phyloP scores from a whole-genome alignment of 1,140 invertebrate species.

The Argopecten irradians region DNA sequence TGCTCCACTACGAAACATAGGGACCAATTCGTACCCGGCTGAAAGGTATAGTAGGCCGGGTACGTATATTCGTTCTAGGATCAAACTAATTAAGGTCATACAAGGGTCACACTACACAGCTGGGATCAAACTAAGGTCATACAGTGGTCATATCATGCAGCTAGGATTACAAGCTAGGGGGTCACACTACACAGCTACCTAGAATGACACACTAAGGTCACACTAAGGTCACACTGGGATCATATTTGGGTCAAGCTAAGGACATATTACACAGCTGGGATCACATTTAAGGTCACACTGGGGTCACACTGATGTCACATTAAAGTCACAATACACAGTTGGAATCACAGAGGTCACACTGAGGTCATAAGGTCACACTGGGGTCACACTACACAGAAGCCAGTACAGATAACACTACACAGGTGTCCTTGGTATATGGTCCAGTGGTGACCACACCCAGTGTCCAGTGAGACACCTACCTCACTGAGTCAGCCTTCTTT shows the following conservation, averaged over 20 bases:
- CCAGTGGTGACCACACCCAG: not conserved
- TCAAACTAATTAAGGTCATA: not conserved
- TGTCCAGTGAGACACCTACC: constrained; percentile 55
- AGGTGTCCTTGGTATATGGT: not conserved
- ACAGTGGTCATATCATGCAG: not conserved
- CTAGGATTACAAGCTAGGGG: not conserved
- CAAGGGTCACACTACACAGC: not conserved
- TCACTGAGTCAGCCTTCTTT: constrained; percentile 74
- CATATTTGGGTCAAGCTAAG: not conserved
- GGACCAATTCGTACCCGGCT: no score
- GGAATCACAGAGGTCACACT: not conserved
- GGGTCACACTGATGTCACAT: not conserved
- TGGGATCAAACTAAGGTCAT: not conserved
- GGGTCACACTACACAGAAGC: not conserved
- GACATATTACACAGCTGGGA: not conserved
- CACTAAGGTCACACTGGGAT: not conserved
- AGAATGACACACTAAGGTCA: no score
- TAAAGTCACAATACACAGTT: no score
- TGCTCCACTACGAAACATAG: no score
- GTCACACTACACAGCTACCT: no score
- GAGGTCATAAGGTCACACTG: not conserved
- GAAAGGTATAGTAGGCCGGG: no score
- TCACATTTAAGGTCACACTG: not conserved
- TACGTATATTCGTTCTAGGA: no score
- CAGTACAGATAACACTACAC: not conserved